Base-by-base conservation (phyloP, 2,888 invertebrate species). In the Parelbella ahira region DNA sequence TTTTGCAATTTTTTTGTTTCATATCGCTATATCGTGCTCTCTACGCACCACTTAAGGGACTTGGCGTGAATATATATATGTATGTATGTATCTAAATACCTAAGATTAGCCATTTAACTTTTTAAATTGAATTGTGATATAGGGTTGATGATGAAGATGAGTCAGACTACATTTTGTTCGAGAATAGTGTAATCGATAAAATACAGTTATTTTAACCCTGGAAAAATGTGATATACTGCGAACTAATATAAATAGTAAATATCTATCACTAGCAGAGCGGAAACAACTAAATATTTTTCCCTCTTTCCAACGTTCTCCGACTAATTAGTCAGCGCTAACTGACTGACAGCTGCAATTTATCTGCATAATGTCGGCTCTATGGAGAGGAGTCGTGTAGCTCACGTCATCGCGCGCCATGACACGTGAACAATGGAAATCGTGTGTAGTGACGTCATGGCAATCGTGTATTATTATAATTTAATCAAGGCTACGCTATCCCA, bases 321-420 rank as follows among this genome's bases (percentile, higher is more conserved):
- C 42, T 42, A 34, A 42, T 34, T 34, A 42, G 21, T 42, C 21
- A 12, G 19, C 15, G 28, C 42, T 41, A 28, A 32, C 20, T 42
- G 28, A 34, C 7, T 34, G 28, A 34, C 34, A 42, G 21, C 27
- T 45, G 48, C 47, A 48, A 39, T 46, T 47, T 48, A 45, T 46
- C 32, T 37, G 34, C 42, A 45, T 45, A 34, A 42, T 21, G 11
- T 18, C 18, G 12, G 34, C 18, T 34, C 20, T 27, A 21, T 10
- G 10, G 15, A 25, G 23, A 4, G 24, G 33, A 33, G 28, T 37
- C 11, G 11, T 20, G 27, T 27, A 37, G 19, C 18, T 13, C 7
- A 13, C 12, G 18, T 12, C 6, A 15, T 18, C 25, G 18, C 25
- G 7, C n/a, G 9, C 12, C 13, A 12, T 13, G 39, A 27, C 32